phyloP scores from a whole-genome alignment of 1,140 invertebrate genomes.

The Bactericera cockerelli region DNA sequence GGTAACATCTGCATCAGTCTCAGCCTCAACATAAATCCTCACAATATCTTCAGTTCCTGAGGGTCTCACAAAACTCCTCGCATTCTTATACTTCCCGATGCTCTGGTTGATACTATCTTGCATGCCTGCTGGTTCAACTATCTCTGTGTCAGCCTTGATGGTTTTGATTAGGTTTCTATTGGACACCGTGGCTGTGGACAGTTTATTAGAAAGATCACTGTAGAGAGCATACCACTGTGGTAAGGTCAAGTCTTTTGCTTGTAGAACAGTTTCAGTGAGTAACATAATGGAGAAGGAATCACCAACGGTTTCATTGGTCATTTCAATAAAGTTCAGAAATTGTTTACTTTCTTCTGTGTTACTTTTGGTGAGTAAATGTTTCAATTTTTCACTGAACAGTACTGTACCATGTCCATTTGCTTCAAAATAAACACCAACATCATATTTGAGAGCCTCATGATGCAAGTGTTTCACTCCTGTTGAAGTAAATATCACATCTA shows the following conservation, averaged over 20 bases:
- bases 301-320: conserved; percentile 91
- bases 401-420: conserved; percentile 98
- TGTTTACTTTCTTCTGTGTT: conserved; percentile 25
- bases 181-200: conserved; percentile 75
- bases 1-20: conserved; percentile 52
- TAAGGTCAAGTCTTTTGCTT: conserved; percentile 58
- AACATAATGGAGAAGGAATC: conserved; percentile 94
- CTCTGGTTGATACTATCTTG: conserved; percentile 64
- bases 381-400: conserved; percentile 41
- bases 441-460: conserved; percentile 72
- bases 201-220: conserved; percentile 69
- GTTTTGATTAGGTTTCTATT: conserved; percentile 69
- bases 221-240: conserved; percentile 68
- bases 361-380: conserved; percentile 1
- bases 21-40: conserved; percentile 88
- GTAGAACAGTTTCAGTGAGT: conserved; percentile 79
- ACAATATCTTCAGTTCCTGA: conserved; percentile 97
- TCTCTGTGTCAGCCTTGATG: conserved; percentile 67
- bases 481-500: conserved; percentile 72
- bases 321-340: conserved; percentile 52
- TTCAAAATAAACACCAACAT: conserved; percentile 97
- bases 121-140: conserved; percentile 60
- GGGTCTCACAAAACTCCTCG: conserved; percentile 49
- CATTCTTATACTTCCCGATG: conserved; percentile 49
- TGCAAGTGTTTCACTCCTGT: conserved; percentile 99